These are phyloP conservation scores for Toxonevra muliebris DNA, from an alignment of 2,888 invertebrate species.

Conservation along the genomic window DNA sequence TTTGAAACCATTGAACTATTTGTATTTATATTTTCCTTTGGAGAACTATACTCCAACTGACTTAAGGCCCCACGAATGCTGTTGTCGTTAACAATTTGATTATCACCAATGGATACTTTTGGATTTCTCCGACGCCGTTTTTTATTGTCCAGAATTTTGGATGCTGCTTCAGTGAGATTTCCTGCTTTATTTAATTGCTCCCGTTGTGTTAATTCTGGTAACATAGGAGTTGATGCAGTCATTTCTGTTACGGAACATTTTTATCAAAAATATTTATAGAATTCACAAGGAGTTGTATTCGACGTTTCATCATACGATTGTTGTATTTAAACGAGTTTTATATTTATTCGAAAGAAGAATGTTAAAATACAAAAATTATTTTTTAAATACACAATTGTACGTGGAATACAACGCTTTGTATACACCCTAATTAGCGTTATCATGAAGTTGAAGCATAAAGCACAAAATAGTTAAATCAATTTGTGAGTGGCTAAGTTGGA, in stretches of 20 bases:
- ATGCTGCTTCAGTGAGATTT: slow-evolving; percentile 56
- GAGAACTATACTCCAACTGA: slow-evolving; percentile 27
- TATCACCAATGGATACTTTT: slow-evolving; percentile 47
- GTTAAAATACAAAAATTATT: too few species aligned
- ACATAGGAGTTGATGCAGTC: not conserved
- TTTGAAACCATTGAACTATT: slow-evolving; percentile 8
- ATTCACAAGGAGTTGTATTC: too few species aligned
- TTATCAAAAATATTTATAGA: not conserved
- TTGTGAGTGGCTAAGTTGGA: too few species aligned
- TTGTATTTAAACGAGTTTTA: too few species aligned
- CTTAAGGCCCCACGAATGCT: not conserved
- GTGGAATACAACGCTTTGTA: too few species aligned
- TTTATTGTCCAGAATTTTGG: slow-evolving; percentile 55
- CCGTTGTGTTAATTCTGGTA: slow-evolving; percentile 42
- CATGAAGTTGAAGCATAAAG: too few species aligned
- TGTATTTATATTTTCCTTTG: slow-evolving; percentile 18
- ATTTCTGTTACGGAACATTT: not conserved
- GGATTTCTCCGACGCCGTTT: slow-evolving; percentile 53
- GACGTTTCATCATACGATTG: too few species aligned
- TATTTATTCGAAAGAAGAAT: too few species aligned
- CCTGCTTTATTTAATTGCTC: slow-evolving; percentile 54
- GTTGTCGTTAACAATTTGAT: slow-evolving; percentile 32
- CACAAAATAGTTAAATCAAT: too few species aligned
- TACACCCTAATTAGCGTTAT: too few species aligned
- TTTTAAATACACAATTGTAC: too few species aligned